Evolutionary conservation across 1,140 invertebrate species (phyloP).

Genomic region (Pseudomyrmex dendroicus): DNA sequence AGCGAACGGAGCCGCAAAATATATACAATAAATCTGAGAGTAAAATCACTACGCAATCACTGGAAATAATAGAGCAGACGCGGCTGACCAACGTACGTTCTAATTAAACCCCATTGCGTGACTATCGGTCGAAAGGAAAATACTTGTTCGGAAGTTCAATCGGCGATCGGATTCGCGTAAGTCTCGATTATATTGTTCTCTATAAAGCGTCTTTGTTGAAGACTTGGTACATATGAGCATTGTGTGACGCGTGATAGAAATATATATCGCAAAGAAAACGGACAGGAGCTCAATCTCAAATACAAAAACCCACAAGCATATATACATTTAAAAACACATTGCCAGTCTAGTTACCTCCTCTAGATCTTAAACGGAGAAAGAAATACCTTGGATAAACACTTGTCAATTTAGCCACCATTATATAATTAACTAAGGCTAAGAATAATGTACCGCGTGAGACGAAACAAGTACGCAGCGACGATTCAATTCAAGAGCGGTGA

Average conservation of each 20-base stretch:
- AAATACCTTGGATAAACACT: conserved; percentile 73
- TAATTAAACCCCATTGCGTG: conserved; percentile 35
- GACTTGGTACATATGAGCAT: conserved; percentile 6
- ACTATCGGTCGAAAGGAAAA: not conserved
- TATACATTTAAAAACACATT: conserved; percentile 71
- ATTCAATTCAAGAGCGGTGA: conserved; percentile 17
- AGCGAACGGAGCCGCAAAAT: not conserved
- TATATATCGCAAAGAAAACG: not conserved
- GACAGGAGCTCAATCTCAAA: conserved; percentile 47
- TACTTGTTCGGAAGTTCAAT: conserved; percentile 14
- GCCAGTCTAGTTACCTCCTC: conserved; percentile 72
- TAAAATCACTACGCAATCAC: conserved; percentile 26
- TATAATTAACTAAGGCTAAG: conserved; percentile 67
- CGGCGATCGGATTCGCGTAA: conserved; percentile 7
- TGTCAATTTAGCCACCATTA: conserved; percentile 74
- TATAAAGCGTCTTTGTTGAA: conserved; percentile 48
- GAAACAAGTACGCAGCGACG: conserved; percentile 50
- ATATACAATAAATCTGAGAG: not conserved
- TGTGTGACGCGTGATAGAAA: conserved; percentile 12
- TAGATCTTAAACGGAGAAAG: conserved; percentile 62
- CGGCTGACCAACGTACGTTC: conserved; percentile 39
- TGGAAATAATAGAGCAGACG: conserved; percentile 22
- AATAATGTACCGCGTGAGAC: conserved; percentile 58
- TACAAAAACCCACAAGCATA: conserved; percentile 57
- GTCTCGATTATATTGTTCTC: conserved; percentile 27